phyloP scores from a whole-genome alignment of 2,888 invertebrate species.

The Apodemia duryi region DNA sequence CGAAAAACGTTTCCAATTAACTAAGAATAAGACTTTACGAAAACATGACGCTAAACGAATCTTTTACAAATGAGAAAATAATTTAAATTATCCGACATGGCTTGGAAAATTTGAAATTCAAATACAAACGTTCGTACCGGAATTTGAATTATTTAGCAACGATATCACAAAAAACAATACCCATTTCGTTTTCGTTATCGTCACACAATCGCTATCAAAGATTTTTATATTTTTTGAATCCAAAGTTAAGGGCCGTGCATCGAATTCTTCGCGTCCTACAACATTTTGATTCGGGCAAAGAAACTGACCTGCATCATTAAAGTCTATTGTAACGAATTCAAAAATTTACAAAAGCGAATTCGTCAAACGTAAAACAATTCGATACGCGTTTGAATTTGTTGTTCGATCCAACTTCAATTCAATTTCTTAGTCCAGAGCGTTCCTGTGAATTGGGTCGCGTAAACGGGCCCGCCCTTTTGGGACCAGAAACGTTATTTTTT shows the following conservation, averaged over 20 bases:
- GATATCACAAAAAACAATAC: constrained; percentile 53
- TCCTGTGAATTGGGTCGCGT: constrained; percentile 79
- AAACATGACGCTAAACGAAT: background rate
- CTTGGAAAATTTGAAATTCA: constrained; percentile 50
- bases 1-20: background rate
- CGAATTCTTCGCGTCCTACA: constrained; percentile 55
- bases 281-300: constrained; percentile 66
- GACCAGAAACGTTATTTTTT: constrained; percentile 76
- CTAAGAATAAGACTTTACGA: background rate
- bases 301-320: constrained; percentile 73
- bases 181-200: constrained; percentile 60
- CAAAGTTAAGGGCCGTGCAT: constrained; percentile 51
- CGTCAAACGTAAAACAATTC: constrained; percentile 79
- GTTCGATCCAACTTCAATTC: constrained; percentile 72
- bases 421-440: constrained; percentile 74
- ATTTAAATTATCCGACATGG: constrained; percentile 36
- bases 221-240: constrained; percentile 47
- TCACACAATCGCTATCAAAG: constrained; percentile 64
- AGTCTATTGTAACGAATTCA: constrained; percentile 72
- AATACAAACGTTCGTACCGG: constrained; percentile 47
- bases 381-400: constrained; percentile 75
- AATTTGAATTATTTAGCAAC: constrained; percentile 50
- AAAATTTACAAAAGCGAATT: constrained; percentile 75
- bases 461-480: constrained; percentile 78
- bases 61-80: constrained; percentile 26